phyloP scores from a whole-genome alignment of 92 coral and sea anemone species.

The Ricordea florida region DNA sequence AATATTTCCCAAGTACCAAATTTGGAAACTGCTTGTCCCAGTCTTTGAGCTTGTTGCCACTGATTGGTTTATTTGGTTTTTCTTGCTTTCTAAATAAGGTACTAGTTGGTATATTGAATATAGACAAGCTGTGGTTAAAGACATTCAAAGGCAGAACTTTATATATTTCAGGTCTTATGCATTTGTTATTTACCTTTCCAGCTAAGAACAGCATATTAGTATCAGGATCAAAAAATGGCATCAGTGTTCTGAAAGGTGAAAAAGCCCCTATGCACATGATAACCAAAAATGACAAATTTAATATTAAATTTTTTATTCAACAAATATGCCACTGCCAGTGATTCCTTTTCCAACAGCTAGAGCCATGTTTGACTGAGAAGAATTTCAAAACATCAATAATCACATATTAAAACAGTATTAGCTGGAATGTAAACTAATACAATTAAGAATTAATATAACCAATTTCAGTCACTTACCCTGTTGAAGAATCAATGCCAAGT shows the following conservation, averaged over 20 bases:
- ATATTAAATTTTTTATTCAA: background rate
- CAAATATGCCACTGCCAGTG: background rate
- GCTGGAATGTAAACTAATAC: background rate
- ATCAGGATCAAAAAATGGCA: conserved; percentile 96
- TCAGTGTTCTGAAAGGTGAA: conserved; percentile 60
- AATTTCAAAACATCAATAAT: background rate
- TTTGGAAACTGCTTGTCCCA: too few species aligned
- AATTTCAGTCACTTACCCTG: conserved; percentile 63
- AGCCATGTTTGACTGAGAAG: background rate
- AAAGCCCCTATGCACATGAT: background rate
- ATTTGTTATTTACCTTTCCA: conserved; percentile 97
- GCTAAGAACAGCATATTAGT: conserved; percentile 90
- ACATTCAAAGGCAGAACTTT: background rate
- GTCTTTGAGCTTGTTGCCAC: too few species aligned
- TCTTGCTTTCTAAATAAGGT: too few species aligned
- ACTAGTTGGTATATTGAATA: too few species aligned
- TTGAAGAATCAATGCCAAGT: conserved; percentile 52
- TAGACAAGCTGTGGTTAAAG: too few species aligned
- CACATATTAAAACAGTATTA: background rate
- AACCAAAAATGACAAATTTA: too few species aligned
- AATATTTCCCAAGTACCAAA: too few species aligned
- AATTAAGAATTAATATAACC: background rate
- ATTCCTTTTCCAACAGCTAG: background rate
- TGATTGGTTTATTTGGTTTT: too few species aligned
- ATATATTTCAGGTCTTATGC: background rate